A percentile compares a stretch with the other conserved stretches of the same genome.
These are phyloP conservation scores for Acleris cristana DNA, from an alignment of 2,888 invertebrate species.

Conservation along the genomic window DNA sequence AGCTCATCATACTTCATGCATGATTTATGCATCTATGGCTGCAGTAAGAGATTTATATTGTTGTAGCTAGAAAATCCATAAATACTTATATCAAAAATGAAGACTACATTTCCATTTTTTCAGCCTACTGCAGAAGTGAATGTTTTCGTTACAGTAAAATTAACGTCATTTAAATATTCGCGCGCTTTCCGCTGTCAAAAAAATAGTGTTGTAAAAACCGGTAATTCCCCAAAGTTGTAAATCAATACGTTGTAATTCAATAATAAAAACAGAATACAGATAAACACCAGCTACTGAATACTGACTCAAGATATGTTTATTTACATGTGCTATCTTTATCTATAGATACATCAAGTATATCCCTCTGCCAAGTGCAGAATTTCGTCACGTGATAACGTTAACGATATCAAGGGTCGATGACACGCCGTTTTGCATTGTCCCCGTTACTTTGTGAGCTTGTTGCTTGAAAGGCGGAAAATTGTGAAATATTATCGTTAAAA, in stretches of 20 bases:
- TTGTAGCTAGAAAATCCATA: no score
- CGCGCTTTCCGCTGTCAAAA: neutral
- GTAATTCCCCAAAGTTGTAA: conserved; percentile 3
- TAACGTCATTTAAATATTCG: no score
- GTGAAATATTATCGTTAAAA: conserved; percentile 1
- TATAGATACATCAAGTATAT: conserved; percentile 14
- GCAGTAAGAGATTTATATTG: no score
- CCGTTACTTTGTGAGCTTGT: conserved; percentile 23
- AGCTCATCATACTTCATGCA: no score
- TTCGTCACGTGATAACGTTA: conserved; percentile 50
- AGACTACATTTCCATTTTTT: no score
- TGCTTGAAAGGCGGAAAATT: conserved; percentile 7
- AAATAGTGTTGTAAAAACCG: conserved; percentile 13
- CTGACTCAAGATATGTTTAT: conserved; percentile 28
- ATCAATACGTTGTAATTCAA: neutral
- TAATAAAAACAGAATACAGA: conserved; percentile 1
- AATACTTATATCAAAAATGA: no score
- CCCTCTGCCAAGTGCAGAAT: conserved; percentile 62
- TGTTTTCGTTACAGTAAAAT: no score
- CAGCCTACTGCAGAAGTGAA: no score
- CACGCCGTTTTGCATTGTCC: conserved; percentile 38
- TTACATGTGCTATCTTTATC: conserved; percentile 33
- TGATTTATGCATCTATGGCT: no score
- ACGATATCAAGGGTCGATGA: conserved; percentile 58
- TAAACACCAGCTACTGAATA: conserved; percentile 20